A percentile compares a stretch with the other conserved stretches of the same genome.
phyloP scores from a whole-genome alignment of 64 coral and sea anemone species.

The Dendronephthya gigantea region DNA sequence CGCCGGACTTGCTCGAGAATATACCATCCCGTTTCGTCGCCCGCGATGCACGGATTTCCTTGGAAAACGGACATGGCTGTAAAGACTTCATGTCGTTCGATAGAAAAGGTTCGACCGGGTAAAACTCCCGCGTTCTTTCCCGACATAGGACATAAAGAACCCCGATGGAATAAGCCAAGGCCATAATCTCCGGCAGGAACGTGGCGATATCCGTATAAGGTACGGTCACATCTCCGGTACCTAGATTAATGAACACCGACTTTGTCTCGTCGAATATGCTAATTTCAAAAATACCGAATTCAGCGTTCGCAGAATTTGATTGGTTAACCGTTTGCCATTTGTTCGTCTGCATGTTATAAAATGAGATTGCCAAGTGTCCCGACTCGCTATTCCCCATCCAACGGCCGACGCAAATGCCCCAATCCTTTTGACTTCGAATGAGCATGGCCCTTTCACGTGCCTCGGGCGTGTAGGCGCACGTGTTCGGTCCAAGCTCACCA shows the following conservation, averaged over 20 bases:
- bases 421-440: not conserved
- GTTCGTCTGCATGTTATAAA: not conserved
- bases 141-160: not conserved
- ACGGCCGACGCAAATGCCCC: not conserved
- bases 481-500: not conserved
- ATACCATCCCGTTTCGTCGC: slow-evolving; percentile 6
- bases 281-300: not conserved
- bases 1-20: not conserved
- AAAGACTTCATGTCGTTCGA: not conserved
- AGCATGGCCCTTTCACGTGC: not conserved
- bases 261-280: not conserved
- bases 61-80: not conserved
- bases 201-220: not conserved
- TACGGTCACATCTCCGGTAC: not conserved
- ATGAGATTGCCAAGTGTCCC: not conserved
- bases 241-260: not conserved
- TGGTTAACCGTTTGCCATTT: not conserved
- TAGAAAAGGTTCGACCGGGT: not conserved
- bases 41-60: not conserved
- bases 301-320: not conserved
- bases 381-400: not conserved
- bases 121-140: slow-evolving; percentile 16
- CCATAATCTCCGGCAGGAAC: slow-evolving; percentile 1
- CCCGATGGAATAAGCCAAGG: not conserved
- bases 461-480: not conserved